phyloP scores from a whole-genome alignment of 2,888 invertebrate genomes.

The Drosophila formosana region DNA sequence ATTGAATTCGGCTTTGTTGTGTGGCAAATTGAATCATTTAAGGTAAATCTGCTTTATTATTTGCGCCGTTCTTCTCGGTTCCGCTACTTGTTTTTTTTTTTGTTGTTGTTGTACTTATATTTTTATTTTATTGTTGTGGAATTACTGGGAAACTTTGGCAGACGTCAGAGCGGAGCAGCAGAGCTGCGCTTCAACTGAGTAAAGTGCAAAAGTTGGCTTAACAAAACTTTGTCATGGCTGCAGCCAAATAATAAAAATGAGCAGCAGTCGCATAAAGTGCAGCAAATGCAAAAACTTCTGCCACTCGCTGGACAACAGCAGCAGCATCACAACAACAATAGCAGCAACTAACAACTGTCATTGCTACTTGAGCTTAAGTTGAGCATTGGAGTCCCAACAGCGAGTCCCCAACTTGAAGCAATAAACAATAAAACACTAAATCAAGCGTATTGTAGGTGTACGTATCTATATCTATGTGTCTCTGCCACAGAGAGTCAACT shows the following conservation, averaged over 20 bases:
- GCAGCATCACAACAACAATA: constrained; percentile 10
- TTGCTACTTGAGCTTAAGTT: constrained; percentile 41
- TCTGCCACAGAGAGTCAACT: constrained; percentile 49
- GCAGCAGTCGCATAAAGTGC: constrained; percentile 61
- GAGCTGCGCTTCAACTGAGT: constrained; percentile 36
- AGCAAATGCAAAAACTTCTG: constrained; percentile 67
- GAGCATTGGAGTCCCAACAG: constrained; percentile 38
- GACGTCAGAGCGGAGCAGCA: constrained; percentile 38
- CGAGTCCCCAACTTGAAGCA: constrained; percentile 38
- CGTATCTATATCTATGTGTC: constrained; percentile 8
- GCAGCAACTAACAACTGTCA: constrained; percentile 37
- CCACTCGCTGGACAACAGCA: constrained; percentile 44
- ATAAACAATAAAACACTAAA: constrained; percentile 64
- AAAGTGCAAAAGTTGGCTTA: constrained; percentile 65
- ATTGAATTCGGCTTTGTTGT: constrained; percentile 58
- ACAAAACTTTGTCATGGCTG: constrained; percentile 61
- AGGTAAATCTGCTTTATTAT: constrained; percentile 63
- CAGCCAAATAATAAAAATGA: constrained; percentile 58
- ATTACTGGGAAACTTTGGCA: constrained; percentile 57
- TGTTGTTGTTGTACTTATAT: constrained; percentile 3
- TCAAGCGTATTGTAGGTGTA: constrained; percentile 36
- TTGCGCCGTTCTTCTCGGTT: constrained; percentile 27
- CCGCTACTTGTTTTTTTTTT: constrained; percentile 1
- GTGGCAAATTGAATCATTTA: constrained; percentile 65
- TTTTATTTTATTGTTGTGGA: constrained; percentile 54